A percentile compares a stretch with the other conserved stretches of the same genome.
Evolutionary conservation across 1,140 invertebrate genomes (phyloP).

Genomic region (Hylyphantes graminicola): DNA sequence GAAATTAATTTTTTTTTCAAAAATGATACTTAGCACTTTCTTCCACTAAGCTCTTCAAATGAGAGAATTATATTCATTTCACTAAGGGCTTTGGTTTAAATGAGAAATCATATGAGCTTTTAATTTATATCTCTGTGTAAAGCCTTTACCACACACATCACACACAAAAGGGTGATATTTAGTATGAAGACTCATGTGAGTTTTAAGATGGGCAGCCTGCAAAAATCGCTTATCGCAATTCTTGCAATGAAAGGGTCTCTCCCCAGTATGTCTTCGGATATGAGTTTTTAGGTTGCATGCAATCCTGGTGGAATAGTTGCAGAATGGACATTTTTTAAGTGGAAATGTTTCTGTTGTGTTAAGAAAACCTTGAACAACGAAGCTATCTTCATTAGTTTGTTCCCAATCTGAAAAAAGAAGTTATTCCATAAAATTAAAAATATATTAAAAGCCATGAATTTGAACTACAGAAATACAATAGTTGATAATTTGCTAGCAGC

Average conservation of each 20-base stretch:
- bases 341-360: not conserved
- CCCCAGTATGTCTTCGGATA: conserved; percentile 76
- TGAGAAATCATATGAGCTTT: conserved; percentile 65
- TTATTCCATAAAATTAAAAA: too few species aligned
- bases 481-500: too few species aligned
- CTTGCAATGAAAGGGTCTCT: conserved; percentile 80
- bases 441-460: too few species aligned
- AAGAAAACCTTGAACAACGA: too few species aligned
- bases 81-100: too few species aligned
- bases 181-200: conserved; percentile 72
- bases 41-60: too few species aligned
- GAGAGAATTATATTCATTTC: not conserved
- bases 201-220: conserved; percentile 89
- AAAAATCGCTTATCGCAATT: conserved; percentile 88
- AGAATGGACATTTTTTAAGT: conserved; percentile 68
- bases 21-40: too few species aligned
- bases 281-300: conserved; percentile 4
- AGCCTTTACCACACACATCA: conserved; percentile 68
- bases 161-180: conserved; percentile 62
- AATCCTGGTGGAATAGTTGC: conserved; percentile 64
- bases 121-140: conserved; percentile 68
- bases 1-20: too few species aligned
- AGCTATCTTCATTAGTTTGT: too few species aligned
- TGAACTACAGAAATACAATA: too few species aligned
- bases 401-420: too few species aligned